Percentiles rank a stretch among this genome's conserved stretches.
phyloP scores from a whole-genome alignment of 2,797 vertebrate species.

The Neopelma chrysocephalum region DNA sequence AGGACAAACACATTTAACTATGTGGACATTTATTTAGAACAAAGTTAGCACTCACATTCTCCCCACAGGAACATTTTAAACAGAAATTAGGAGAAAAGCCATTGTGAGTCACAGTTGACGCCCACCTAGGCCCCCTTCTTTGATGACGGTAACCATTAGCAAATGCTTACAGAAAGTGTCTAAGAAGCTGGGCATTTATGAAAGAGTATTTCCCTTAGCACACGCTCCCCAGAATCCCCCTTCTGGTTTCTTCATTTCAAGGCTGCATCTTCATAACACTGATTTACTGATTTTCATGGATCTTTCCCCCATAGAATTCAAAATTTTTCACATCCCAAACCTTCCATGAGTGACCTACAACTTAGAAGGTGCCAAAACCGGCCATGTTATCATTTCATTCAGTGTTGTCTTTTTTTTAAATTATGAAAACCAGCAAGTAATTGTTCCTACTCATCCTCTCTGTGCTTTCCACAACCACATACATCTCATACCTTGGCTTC shows the following conservation, averaged over 20 bases:
- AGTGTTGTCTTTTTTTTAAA: background rate
- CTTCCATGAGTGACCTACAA: background rate
- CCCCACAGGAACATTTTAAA: background rate
- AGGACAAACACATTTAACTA: background rate
- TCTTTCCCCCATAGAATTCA: background rate
- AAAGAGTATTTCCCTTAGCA: background rate
- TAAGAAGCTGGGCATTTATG: background rate
- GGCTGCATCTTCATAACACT: background rate
- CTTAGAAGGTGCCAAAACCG: background rate
- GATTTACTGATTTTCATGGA: background rate
- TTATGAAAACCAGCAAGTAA: background rate
- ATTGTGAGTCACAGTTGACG: background rate
- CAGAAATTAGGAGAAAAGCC: background rate
- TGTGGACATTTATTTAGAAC: background rate
- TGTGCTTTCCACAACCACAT: background rate
- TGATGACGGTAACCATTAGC: background rate
- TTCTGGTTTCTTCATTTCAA: background rate
- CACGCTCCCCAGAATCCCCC: background rate
- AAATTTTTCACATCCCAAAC: background rate
- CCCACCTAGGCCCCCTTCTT: background rate
- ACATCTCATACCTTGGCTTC: background rate
- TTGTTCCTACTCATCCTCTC: background rate
- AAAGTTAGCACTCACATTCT: background rate
- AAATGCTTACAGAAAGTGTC: background rate
- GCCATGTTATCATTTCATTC: background rate